Evolutionary conservation across 2,888 invertebrate species (phyloP), one percentile per base, ranked within the genome.

Genomic region (Hirtodrosophila histrioides): DNA sequence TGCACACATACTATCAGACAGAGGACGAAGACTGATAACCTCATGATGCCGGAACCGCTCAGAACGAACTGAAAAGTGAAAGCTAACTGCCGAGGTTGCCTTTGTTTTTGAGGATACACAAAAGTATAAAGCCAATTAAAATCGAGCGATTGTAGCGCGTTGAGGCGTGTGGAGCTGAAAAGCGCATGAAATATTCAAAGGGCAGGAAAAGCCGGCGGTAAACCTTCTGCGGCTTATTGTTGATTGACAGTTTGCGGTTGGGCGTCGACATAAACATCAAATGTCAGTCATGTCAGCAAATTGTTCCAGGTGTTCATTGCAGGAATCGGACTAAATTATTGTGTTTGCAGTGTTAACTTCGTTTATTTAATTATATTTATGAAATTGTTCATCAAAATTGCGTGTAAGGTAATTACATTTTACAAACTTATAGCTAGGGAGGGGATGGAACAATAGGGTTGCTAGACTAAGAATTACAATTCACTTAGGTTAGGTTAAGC

Each of bases 1-100:
- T 70, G 83, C 8, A 84, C 55, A 68, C 69, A 94, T 92, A 97
- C 96, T 27, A 27, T 27, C 27, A 96, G 12, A 3, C 40, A n/a
- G 11, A 65, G 10, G 4, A 49, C 35, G 31, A 54, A 44, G 24
- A 44, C 55, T 36, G 72, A 56, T 44, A 62, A 45, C 76, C 68
- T 78, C 89, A 89, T 89, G 62, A 60, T 78, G 66, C 48, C 41
- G 39, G 53, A 55, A 61, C 60, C 29, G 46, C 55, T 33, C 11
- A 72, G 71, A 72, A 37, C 11, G 24, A 64, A 89, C 88, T 89
- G 43, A 87, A 54, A 55, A 49, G 60, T 67, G 39, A 69, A 68
- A 65, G 51, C 49, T n/a, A 37, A 27, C 41, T 27, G 24, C 9
- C 60, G 44, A 73, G 11, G 63, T 63, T 48, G 50, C 46, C 68